Percentiles rank a stretch among this genome's conserved stretches.
These are phyloP conservation scores for Danaus plexippus DNA, from an alignment of 1,140 invertebrate genomes.

Conservation along the genomic window DNA sequence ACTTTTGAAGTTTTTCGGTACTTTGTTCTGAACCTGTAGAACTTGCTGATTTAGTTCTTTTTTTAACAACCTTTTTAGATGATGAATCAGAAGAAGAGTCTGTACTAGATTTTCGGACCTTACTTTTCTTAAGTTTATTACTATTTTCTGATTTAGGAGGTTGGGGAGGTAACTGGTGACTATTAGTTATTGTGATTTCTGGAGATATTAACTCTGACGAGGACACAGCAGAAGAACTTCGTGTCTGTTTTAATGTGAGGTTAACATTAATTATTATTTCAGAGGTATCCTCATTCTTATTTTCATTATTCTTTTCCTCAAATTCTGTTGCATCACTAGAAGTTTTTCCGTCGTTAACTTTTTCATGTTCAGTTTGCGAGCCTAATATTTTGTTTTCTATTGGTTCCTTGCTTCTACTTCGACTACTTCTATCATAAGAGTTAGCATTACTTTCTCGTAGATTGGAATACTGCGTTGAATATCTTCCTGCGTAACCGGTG, in stretches of 20 bases:
- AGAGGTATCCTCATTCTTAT: conserved; percentile 43
- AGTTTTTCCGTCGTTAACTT: conserved; percentile 18
- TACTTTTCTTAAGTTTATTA: conserved; percentile 63
- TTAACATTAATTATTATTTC: conserved; percentile 62
- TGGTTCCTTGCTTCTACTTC: conserved; percentile 54
- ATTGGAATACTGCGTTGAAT: conserved; percentile 61
- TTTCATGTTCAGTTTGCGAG: conserved; percentile 29
- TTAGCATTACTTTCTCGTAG: conserved; percentile 38
- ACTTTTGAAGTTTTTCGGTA: conserved; percentile 40
- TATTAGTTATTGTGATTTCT: conserved; percentile 55
- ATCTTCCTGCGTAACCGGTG: conserved; percentile 58
- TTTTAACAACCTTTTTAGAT: conserved; percentile 60
- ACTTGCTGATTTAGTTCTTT: conserved; percentile 70
- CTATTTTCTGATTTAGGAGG: conserved; percentile 72
- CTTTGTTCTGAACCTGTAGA: conserved; percentile 70
- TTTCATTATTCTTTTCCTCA: conserved; percentile 33
- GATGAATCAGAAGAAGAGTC: conserved; percentile 60
- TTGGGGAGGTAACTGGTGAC: conserved; percentile 74
- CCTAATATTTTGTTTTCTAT: conserved; percentile 30
- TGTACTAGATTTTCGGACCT: conserved; percentile 53
- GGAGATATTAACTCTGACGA: conserved; percentile 45
- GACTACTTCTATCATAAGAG: conserved; percentile 45
- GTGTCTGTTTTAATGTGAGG: conserved; percentile 53
- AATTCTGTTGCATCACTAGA: conserved; percentile 20
- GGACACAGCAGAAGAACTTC: conserved; percentile 29